Conservation (phyloP, 2,113 vertebrate species). For the Grammomys dolichurus region DNA sequence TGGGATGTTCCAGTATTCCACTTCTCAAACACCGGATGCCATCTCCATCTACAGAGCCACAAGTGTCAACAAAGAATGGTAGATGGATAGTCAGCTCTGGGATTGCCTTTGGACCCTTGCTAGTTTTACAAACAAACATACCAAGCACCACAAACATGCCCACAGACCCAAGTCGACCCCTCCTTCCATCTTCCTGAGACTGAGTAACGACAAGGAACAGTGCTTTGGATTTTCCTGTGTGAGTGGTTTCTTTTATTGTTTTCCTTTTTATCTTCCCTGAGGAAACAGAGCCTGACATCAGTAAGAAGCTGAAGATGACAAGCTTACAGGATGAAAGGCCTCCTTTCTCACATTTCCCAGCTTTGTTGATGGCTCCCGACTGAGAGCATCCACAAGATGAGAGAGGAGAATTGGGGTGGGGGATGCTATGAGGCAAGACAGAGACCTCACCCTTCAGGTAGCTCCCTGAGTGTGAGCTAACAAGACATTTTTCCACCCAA, state of each 20-base stretch:
- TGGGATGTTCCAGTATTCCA: fast-evolving
- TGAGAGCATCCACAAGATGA: background rate
- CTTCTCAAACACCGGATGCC: background rate
- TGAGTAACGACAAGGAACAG: background rate
- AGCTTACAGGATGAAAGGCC: background rate
- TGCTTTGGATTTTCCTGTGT: background rate
- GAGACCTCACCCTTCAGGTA: background rate
- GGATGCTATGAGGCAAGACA: background rate
- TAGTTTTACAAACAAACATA: background rate
- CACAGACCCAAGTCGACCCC: no score
- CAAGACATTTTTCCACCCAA: background rate
- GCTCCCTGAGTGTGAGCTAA: background rate
- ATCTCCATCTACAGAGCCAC: background rate
- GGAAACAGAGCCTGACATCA: conserved; percentile 12
- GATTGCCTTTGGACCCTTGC: background rate
- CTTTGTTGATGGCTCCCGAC: background rate
- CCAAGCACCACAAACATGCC: background rate
- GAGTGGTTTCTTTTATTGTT: background rate
- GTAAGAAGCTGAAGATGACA: background rate
- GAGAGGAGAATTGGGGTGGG: background rate
- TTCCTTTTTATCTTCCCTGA: background rate
- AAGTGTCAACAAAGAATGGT: fast-evolving
- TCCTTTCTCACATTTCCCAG: background rate
- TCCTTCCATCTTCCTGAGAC: background rate
- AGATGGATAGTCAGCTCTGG: background rate